Percentiles rank a stretch among this genome's conserved stretches.
Evolutionary conservation across 2,888 invertebrate species (phyloP).

Genomic region (Polydesmus complanatus): DNA sequence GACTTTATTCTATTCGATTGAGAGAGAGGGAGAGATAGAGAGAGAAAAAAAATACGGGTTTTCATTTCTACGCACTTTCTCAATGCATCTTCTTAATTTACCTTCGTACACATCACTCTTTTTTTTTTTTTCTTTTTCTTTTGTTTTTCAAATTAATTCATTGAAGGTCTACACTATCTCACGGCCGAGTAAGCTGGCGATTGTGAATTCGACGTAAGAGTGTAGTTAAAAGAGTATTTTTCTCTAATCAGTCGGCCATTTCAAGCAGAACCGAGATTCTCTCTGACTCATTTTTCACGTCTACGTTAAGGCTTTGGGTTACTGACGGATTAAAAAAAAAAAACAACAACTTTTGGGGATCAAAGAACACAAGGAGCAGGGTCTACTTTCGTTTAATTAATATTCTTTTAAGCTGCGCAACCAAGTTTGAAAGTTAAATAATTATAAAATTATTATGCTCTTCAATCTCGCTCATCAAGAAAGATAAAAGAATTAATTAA

Average conservation of each 20-base stretch:
- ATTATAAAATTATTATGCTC: too few relatives aligned
- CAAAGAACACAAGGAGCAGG: too few relatives aligned
- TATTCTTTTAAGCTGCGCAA: too few relatives aligned
- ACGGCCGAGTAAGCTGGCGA: background rate
- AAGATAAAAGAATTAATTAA: too few relatives aligned
- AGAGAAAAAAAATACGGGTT: too few relatives aligned
- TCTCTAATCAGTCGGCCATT: background rate
- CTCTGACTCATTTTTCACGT: background rate
- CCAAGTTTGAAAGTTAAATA: too few relatives aligned
- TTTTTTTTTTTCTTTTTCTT: background rate
- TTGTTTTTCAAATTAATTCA: background rate
- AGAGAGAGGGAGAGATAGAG: too few relatives aligned
- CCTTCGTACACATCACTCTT: background rate
- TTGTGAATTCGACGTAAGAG: background rate
- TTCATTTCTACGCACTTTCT: background rate
- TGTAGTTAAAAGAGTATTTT: background rate
- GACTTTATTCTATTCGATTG: background rate
- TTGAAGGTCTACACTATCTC: background rate
- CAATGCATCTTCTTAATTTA: background rate
- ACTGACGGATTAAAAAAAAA: background rate
- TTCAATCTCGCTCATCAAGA: too few relatives aligned
- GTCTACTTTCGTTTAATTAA: too few relatives aligned
- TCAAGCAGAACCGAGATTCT: background rate
- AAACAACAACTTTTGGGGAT: too few relatives aligned
- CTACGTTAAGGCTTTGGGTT: background rate